Base-by-base conservation (phyloP, 2,797 vertebrate genomes). In the Neosilurus hyrtlii region DNA sequence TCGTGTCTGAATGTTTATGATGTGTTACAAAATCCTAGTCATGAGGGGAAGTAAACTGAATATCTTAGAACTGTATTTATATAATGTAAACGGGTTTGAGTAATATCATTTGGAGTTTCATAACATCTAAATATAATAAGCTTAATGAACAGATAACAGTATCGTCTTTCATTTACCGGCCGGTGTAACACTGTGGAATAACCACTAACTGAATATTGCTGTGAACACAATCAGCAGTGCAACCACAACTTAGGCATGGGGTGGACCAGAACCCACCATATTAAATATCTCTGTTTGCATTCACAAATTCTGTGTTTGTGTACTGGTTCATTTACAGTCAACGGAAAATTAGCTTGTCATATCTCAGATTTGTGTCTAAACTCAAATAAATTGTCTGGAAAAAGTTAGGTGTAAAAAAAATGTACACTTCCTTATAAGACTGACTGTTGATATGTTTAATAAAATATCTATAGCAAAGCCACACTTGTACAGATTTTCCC, bases 1-100 rank as follows among this genome's bases (percentile, higher is more conserved):
- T 35, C 7, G 3, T 74, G 26, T 12, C 16, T 35, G 56, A 63
- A 30, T 82, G 70, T 82, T 63, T 30, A 79, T 79, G 61, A 65
- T 79, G 76, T 79, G 43, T 52, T 79, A 26, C 59, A 20, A 35
- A 77, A 22, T 49, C 12, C 0, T 16, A 49, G 74, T 43, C 8
- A n/a, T 49, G 12, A 61, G 57, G 3, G 26, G 3, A 24, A 51
- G 49, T 15, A n/a, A 9, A 49, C 4, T 15, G 20, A 61, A 76
- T 61, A 14, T 9, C 51, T 77, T 61, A 24, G 12, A 24, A 16
- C 14, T 24, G 30, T 61, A 43, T 61, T 11, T n/a, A 1, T 35
- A n/a, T 30, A 56, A 43, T 10, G 14, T 15, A 20, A 56, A 56
- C 52, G 11, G 52, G 71, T 56, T 56, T 56, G 24, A 52, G 49